phyloP scores from a whole-genome alignment of 2,113 vertebrate species.

The Aplodontia rufa region DNA sequence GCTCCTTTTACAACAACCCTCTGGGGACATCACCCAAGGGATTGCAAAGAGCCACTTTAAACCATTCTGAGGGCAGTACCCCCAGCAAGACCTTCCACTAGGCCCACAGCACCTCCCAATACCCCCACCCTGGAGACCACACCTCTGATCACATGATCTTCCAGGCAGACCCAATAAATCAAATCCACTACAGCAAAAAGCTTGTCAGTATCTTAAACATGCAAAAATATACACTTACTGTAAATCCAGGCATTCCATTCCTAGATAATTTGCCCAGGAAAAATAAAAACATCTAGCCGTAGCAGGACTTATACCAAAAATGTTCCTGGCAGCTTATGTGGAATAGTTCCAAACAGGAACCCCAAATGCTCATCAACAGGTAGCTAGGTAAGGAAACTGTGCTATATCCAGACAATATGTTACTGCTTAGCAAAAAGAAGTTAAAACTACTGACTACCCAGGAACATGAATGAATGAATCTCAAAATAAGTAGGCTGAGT shows the following conservation, averaged over 20 bases:
- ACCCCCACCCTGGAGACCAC: background rate
- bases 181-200: background rate
- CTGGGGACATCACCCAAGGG: background rate
- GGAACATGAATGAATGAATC: background rate
- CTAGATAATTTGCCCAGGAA: background rate
- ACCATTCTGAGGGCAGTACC: background rate
- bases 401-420: background rate
- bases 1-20: background rate
- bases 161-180: background rate
- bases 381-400: background rate
- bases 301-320: too few species aligned
- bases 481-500: background rate
- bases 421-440: background rate
- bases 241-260: background rate
- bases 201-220: background rate
- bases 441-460: background rate
- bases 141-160: background rate
- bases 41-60: background rate
- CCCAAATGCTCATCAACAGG: background rate
- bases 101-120: background rate
- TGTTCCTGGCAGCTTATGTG: background rate
- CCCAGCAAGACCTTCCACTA: background rate
- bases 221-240: background rate
- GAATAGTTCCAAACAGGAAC: background rate
- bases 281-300: background rate